Conservation (phyloP, 2,888 invertebrate genomes). For the Dichetophora obliterata region DNA sequence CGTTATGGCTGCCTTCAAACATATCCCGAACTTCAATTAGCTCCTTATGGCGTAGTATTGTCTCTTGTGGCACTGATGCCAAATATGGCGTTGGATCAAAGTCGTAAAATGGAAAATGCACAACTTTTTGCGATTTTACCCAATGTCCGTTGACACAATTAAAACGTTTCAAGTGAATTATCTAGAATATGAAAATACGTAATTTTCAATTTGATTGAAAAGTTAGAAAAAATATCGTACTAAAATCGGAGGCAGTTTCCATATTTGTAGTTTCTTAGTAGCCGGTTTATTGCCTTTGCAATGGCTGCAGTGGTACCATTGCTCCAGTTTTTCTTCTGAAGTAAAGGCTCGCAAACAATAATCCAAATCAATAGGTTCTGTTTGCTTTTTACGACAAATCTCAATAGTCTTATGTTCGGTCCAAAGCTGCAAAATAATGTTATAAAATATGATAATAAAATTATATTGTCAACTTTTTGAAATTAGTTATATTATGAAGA, state of each 20-base stretch:
- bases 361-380: conserved; percentile 86
- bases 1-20: conserved; percentile 22
- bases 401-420: conserved; percentile 82
- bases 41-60: conserved; percentile 78
- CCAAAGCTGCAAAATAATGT: conserved; percentile 73
- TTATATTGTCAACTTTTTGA: too few species aligned
- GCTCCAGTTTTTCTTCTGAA: conserved; percentile 86
- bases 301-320: conserved; percentile 86
- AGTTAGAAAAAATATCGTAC: conserved; percentile 70
- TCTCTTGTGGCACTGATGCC: conserved; percentile 84
- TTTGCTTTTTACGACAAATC: conserved; percentile 78
- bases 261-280: conserved; percentile 91
- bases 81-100: conserved; percentile 91
- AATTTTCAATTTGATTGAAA: background rate
- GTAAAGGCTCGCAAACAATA: conserved; percentile 91
- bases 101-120: conserved; percentile 87
- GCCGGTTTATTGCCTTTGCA: conserved; percentile 88
- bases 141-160: conserved; percentile 91
- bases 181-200: conserved; percentile 72
- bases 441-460: too few species aligned
- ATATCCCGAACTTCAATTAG: conserved; percentile 68
- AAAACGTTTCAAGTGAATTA: conserved; percentile 92
- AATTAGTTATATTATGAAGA: too few species aligned
- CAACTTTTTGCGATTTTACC: conserved; percentile 95
- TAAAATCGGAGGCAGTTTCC: conserved; percentile 90